Base-by-base conservation (phyloP, 1,140 invertebrate genomes). In the Riptortus pedestris region DNA sequence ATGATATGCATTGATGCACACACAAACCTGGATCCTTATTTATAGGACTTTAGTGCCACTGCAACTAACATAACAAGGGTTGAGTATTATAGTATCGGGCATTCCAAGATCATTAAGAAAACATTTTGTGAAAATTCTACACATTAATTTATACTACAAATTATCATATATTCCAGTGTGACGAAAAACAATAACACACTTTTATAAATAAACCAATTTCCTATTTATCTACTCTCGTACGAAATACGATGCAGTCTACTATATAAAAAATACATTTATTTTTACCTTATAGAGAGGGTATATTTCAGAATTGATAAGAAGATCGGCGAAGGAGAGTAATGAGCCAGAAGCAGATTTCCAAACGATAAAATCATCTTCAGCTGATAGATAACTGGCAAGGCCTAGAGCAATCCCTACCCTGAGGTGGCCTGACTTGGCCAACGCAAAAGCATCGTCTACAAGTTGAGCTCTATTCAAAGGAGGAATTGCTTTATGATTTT, bases 401-500 rank as follows among this genome's bases (percentile, higher is more conserved):
- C 26, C 45, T n/a, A 67, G 43, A n/a, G 60, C 38, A 1, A 29
- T 45, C 9, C 3, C 20, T 28, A 68, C 69, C 9, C 38, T n/a
- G 2, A 71, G 47, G 18, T 43, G 26, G 5, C 63, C 64, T 14
- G 79, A 79, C 67, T 83, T 79, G 0, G 84, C 86, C 48, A 93
- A 75, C 71, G 86, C 85, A 70, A 92, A 83, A 0, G 88, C 80
- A 74, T 95, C 91, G 69, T 92, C 87, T 11, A 95, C 79, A 0
- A 94, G 72, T 69, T 90, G 86, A 0, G 88, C 90, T 47, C 87
- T 79, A 63, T 24, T 55, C 1, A 86, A 75, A 4, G 73, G 69
- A 18, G 74, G 65, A 24, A 82, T 79, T 2, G 75, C 72, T 64
- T 77, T 58, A 0, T 77, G 75, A 12, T 76, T 58, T 0, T 70